Base-by-base conservation (phyloP, 1,140 invertebrate species). In the Cotesia chilonis region DNA sequence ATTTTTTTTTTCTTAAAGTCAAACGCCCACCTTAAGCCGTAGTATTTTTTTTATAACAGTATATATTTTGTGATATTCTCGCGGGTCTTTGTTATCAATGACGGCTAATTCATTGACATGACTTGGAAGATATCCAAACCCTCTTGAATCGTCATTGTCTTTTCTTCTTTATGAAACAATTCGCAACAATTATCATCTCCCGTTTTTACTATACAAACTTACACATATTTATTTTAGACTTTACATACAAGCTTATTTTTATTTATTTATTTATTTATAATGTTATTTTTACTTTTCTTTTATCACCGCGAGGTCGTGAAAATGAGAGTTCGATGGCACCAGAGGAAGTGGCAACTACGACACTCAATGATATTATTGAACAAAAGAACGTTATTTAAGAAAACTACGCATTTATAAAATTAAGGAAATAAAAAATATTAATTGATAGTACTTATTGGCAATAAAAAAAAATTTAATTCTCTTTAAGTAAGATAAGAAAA, bases 291-390 rank as follows among this genome's bases (percentile, higher is more conserved):
- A 63, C 36, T 36, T 63, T 20, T 20, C n/a, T 59, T 63, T 63
- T 63, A 63, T 63, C 60, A 41, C 35, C 6, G 7, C 12, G 60
- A 63, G 60, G 60, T 63, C 5, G 60, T 63, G 60, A n/a, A 37
- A 59, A 9, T 20, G 57, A 61, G 59, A 61, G 59, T 63, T 63
- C 60, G 60, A 63, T 63, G 60, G 60, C 60, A 63, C 35, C 12
- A 12, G 57, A 59, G 20, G 20, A 59, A 28, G 57, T 20, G 54
- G n/a, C 54, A 14, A 55, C 14, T 59, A 28, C 14, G 60, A 63
- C 60, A 63, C 37, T 63, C 7, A 37, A 63, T n/a, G 10, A 38
- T 63, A 59, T 20, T 28, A 36, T 36, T 12, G 10, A 61, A 28
- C 36, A 37, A 7, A 41, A 63, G 36, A 36, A 60, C 35, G 4